Evolutionary conservation across 2,888 invertebrate species (phyloP).

Genomic region (Athalia cordata): DNA sequence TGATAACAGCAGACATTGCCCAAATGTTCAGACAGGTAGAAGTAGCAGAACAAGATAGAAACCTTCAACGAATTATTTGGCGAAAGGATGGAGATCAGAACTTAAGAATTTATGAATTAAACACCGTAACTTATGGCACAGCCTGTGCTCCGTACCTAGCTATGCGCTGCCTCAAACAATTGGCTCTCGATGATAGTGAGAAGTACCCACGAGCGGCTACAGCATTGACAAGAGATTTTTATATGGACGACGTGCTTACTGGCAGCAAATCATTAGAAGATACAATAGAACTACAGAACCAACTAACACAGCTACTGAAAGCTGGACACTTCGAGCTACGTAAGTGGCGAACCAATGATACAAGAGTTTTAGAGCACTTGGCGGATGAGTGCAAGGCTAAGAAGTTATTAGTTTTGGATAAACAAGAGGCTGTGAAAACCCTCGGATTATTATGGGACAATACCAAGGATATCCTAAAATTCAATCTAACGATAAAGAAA

Average conservation of each 20-base stretch:
- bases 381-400: constrained; percentile 8
- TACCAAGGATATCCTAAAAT: constrained; percentile 25
- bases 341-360: constrained; percentile 51
- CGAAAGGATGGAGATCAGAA: constrained; percentile 31
- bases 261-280: constrained; percentile 45
- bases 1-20: constrained; percentile 48
- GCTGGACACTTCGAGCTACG: constrained; percentile 46
- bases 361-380: constrained; percentile 35
- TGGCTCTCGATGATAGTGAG: constrained; percentile 46
- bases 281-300: constrained; percentile 41
- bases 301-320: constrained; percentile 41
- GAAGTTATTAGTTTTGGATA: constrained; percentile 41
- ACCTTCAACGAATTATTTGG: constrained; percentile 48
- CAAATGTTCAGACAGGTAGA: constrained; percentile 50
- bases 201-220: constrained; percentile 39
- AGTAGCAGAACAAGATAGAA: constrained; percentile 45
- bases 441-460: constrained; percentile 42
- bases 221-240: constrained; percentile 47
- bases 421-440: constrained; percentile 42
- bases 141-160: constrained; percentile 49
- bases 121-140: constrained; percentile 47
- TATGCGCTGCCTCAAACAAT: constrained; percentile 47
- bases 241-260: constrained; percentile 48
- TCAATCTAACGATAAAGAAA: background rate
- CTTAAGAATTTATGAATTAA: constrained; percentile 33